Percentiles rank a stretch among this genome's conserved stretches.
These are phyloP conservation scores for Astyanax mexicanus DNA, from an alignment of 2,797 vertebrate species.

Conservation along the genomic window DNA sequence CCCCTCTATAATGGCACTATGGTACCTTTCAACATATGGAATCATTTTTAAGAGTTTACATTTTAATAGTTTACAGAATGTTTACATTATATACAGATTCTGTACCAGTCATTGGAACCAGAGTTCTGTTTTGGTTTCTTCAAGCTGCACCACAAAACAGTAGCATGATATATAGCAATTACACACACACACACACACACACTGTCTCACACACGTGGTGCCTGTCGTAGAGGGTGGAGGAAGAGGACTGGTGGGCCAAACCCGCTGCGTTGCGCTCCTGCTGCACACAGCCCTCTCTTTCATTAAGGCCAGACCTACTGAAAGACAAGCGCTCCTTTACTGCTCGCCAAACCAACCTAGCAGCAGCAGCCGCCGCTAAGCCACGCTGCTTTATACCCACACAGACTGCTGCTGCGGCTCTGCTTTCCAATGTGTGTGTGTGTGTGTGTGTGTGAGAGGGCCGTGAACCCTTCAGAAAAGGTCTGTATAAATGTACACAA, in stretches of 20 bases:
- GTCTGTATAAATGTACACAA: too few relatives aligned
- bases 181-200: slow-evolving; percentile 11
- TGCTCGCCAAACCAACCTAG: slow-evolving; percentile 82
- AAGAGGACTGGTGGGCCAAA: slow-evolving; percentile 56
- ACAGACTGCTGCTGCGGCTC: slow-evolving; percentile 10
- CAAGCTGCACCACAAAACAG: not conserved
- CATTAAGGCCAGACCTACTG: slow-evolving; percentile 78
- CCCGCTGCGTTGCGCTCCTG: slow-evolving; percentile 53
- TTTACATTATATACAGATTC: too few relatives aligned
- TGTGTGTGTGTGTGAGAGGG: slow-evolving; percentile 65
- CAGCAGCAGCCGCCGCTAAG: slow-evolving; percentile 79
- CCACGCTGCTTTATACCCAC: slow-evolving; percentile 74
- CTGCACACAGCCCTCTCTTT: slow-evolving; percentile 80
- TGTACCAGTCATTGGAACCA: not conserved
- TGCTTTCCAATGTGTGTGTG: slow-evolving; percentile 62
- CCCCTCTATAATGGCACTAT: too few relatives aligned
- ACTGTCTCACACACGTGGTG: too few relatives aligned
- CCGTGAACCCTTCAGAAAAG: too few relatives aligned
- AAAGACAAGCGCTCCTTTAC: slow-evolving; percentile 77
- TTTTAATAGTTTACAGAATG: too few relatives aligned
- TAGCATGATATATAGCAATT: not conserved
- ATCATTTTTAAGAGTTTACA: too few relatives aligned
- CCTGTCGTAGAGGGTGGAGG: slow-evolving; percentile 27
- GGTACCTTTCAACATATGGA: too few relatives aligned
- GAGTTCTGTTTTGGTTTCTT: not conserved